A percentile compares a stretch with the other conserved stretches of the same genome.
Evolutionary conservation across 2,113 vertebrate species (phyloP).

Genomic region (Columbina picui): DNA sequence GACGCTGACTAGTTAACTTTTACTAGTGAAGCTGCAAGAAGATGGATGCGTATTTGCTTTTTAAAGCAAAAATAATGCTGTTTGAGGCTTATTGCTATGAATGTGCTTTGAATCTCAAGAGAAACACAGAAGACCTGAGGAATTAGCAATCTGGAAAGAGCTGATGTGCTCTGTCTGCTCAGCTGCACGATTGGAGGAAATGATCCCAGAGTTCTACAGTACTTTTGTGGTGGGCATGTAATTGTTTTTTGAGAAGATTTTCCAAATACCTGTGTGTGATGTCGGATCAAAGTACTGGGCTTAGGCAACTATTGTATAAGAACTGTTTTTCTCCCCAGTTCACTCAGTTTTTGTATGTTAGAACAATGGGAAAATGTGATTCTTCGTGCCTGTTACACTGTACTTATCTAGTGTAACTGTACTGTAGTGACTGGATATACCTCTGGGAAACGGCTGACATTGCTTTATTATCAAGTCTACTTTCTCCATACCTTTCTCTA

Average conservation of each 20-base stretch:
- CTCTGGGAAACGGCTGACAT: background rate
- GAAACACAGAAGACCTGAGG: background rate
- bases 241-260: background rate
- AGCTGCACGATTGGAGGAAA: background rate
- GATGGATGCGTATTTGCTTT: background rate
- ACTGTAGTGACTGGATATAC: background rate
- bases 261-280: background rate
- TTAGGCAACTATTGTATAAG: background rate
- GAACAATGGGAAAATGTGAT: background rate
- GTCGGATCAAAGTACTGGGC: background rate
- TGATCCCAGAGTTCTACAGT: no score
- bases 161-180: background rate
- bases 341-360: background rate
- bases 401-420: background rate
- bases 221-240: background rate
- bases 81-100: background rate
- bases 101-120: background rate
- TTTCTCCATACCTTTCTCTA: background rate
- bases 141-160: background rate
- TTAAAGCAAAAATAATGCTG: background rate
- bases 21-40: background rate
- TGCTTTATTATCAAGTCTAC: background rate
- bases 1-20: background rate
- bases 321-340: background rate
- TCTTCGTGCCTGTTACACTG: accelerated